Percentiles rank a stretch among this genome's conserved stretches.
Evolutionary conservation across 2,797 vertebrate genomes (phyloP).

Genomic region (Enteromius treurensis): DNA sequence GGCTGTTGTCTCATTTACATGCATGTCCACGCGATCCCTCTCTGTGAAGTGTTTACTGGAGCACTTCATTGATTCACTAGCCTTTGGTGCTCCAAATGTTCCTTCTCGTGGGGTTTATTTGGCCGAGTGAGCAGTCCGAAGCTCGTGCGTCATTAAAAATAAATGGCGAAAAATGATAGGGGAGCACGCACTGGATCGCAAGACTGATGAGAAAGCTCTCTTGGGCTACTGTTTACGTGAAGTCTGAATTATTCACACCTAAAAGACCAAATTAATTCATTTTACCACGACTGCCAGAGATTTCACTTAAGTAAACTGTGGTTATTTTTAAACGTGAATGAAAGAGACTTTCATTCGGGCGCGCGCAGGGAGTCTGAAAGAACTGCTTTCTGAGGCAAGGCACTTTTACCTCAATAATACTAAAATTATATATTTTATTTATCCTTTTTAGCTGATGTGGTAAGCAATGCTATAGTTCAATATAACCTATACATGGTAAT

Average conservation of each 20-base stretch:
- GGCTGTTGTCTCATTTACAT: constrained; percentile 34
- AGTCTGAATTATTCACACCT: not conserved
- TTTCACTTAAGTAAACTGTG: not conserved
- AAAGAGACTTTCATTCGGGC: not conserved
- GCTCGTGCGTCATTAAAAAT: constrained; percentile 39
- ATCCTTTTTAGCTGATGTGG: not conserved
- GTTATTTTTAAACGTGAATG: not conserved
- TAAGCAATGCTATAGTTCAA: not conserved
- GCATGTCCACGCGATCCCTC: constrained; percentile 19
- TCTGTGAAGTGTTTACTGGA: constrained; percentile 42
- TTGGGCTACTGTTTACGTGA: not conserved
- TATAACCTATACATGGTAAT: not conserved
- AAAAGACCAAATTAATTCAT: not conserved
- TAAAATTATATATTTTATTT: not conserved
- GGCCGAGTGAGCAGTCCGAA: constrained; percentile 17
- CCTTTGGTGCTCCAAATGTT: constrained; percentile 36
- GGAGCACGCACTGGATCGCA: not conserved
- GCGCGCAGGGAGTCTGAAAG: not conserved
- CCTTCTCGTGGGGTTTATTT: constrained; percentile 15
- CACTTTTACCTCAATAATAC: not conserved
- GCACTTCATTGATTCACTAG: constrained; percentile 44
- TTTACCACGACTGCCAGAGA: not conserved
- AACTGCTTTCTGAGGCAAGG: not conserved
- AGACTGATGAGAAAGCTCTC: constrained; percentile 19
- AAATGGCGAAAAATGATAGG: constrained; percentile 10